phyloP scores from a whole-genome alignment of 2,888 invertebrate genomes.

The Callyntrura sp. region DNA sequence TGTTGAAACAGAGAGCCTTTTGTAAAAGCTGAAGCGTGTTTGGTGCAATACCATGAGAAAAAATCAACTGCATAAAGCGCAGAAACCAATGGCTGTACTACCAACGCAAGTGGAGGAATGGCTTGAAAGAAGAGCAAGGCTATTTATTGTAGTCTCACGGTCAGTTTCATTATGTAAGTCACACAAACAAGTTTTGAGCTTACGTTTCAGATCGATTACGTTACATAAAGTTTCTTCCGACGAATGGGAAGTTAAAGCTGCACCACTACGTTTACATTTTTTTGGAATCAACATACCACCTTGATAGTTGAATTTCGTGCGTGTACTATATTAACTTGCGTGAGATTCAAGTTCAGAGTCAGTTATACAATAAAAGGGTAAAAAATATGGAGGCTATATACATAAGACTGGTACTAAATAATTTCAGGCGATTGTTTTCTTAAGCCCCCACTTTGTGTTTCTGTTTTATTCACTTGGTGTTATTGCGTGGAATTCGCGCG shows the following conservation, averaged over 20 bases:
- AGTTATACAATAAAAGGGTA: constrained; percentile 66
- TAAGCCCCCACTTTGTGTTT: no score
- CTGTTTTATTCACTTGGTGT: no score
- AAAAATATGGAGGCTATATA: neutral
- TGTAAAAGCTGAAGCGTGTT: no score
- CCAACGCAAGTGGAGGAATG: neutral
- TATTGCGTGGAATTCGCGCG: neutral
- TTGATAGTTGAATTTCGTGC: neutral
- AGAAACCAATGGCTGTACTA: no score
- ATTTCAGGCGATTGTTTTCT: no score
- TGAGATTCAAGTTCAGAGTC: constrained; percentile 70
- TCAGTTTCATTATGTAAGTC: constrained; percentile 37
- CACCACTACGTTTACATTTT: no score
- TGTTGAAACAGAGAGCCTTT: no score
- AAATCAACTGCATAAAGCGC: neutral
- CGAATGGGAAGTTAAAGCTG: neutral
- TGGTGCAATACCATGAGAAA: neutral
- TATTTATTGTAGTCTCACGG: constrained; percentile 37
- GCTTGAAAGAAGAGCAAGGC: constrained; percentile 28
- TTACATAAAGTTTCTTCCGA: neutral
- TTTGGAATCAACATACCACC: neutral
- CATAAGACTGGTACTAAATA: no score
- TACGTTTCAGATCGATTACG: neutral
- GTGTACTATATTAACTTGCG: neutral
- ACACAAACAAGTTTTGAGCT: neutral